Conservation (phyloP, 2,113 vertebrate genomes). For the Regulus satrapa region DNA sequence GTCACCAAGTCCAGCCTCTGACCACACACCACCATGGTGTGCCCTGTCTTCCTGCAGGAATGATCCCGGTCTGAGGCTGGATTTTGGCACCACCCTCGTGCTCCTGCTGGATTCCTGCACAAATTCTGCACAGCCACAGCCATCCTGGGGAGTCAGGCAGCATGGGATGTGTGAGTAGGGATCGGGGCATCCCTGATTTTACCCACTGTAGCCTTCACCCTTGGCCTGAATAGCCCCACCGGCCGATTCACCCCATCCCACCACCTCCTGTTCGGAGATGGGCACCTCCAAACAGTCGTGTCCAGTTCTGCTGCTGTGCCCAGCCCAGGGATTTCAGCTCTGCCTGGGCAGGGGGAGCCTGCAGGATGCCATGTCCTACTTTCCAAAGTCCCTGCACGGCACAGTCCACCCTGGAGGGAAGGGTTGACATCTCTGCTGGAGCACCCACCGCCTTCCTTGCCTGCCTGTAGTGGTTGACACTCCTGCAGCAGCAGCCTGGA, state of each 20-base stretch:
- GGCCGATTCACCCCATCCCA: rapidly evolving
- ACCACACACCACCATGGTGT: neutral
- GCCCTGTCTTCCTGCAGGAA: neutral
- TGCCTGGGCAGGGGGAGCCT: neutral
- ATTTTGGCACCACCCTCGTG: neutral
- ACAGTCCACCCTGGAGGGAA: neutral
- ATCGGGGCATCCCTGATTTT: neutral
- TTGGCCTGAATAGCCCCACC: neutral
- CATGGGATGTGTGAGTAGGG: neutral
- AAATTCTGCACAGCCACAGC: neutral
- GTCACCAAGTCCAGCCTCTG: neutral
- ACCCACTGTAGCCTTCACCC: neutral
- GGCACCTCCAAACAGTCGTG: rapidly evolving
- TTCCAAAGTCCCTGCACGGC: rapidly evolving
- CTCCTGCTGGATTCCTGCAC: neutral
- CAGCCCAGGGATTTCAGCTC: neutral
- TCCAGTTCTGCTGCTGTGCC: neutral
- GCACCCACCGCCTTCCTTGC: neutral
- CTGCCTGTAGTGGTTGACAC: neutral
- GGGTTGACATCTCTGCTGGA: neutral
- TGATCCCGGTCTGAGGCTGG: neutral
- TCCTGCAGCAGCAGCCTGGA: neutral
- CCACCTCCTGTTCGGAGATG: too few relatives aligned
- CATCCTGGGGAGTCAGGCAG: neutral
- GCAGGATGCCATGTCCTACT: neutral